Percentiles rank a stretch among this genome's conserved stretches.
phyloP scores from a whole-genome alignment of 2,113 vertebrate species.

The Megaceryle maxima region DNA sequence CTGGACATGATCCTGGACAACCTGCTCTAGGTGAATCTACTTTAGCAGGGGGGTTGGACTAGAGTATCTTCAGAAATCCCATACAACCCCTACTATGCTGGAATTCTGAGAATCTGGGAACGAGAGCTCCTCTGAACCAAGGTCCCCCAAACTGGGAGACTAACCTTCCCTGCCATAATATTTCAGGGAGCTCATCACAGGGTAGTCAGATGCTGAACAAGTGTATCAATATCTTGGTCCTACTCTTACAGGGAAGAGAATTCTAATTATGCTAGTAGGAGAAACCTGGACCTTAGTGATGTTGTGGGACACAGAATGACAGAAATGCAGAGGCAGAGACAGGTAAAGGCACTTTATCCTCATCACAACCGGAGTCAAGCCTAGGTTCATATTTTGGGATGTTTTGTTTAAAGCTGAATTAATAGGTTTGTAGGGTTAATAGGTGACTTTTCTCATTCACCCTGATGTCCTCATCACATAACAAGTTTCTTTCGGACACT shows the following conservation, averaged over 20 bases:
- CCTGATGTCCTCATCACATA: not conserved
- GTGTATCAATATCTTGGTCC: not conserved
- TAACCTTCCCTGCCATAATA: not conserved
- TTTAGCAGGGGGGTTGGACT: not conserved
- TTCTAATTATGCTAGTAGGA: not conserved
- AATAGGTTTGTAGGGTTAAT: not conserved
- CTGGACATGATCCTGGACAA: not conserved
- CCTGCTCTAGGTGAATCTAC: not conserved
- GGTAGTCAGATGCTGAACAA: fast-evolving
- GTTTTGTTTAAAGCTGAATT: not conserved
- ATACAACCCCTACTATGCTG: not conserved
- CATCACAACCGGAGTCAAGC: fast-evolving
- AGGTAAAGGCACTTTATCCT: not conserved
- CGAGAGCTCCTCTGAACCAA: not conserved
- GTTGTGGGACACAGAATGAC: not conserved
- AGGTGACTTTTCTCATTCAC: not conserved
- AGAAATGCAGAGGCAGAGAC: not conserved
- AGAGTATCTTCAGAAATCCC: not conserved
- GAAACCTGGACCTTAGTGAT: not conserved
- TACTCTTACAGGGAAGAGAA: fast-evolving
- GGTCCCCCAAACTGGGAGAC: not conserved
- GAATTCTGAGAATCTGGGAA: not conserved
- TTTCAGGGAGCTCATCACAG: not conserved
- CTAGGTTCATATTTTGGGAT: not conserved
- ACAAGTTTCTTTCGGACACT: not conserved